A percentile compares a stretch with the other conserved stretches of the same genome.
phyloP scores from a whole-genome alignment of 2,888 invertebrate species.

The Acronicta alni region DNA sequence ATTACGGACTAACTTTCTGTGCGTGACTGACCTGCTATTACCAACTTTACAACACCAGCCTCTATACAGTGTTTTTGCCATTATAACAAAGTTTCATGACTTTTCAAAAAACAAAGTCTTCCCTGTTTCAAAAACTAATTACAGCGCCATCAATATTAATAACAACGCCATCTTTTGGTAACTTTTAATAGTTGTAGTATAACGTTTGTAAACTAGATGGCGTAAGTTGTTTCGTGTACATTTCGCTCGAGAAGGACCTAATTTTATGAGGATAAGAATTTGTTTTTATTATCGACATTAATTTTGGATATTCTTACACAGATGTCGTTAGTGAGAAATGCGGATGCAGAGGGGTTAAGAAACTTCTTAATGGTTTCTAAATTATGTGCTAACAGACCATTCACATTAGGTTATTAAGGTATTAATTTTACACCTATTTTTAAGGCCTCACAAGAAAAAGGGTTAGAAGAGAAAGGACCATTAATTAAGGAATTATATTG shows the following conservation, averaged over 20 bases:
- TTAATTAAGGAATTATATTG: no score
- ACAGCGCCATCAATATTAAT: background rate
- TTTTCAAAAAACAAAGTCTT: slow-evolving; percentile 19
- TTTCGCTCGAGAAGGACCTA: slow-evolving; percentile 11
- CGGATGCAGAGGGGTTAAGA: background rate
- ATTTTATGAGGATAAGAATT: slow-evolving; percentile 6
- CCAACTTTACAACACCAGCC: slow-evolving; percentile 43
- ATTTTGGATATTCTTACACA: slow-evolving; percentile 19
- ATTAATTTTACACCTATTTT: no score
- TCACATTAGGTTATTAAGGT: no score
- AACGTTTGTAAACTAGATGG: slow-evolving; percentile 22
- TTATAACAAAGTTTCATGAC: slow-evolving; percentile 21
- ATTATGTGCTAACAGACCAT: no score
- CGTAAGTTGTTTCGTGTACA: slow-evolving; percentile 1
- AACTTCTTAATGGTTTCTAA: no score
- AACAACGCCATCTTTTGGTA: slow-evolving; percentile 37
- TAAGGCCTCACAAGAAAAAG: no score
- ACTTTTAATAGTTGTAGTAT: slow-evolving; percentile 12
- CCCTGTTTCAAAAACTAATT: slow-evolving; percentile 24
- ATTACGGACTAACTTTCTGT: slow-evolving; percentile 56
- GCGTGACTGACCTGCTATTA: slow-evolving; percentile 57
- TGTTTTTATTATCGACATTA: slow-evolving; percentile 19
- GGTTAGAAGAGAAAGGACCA: no score
- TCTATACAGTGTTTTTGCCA: background rate
- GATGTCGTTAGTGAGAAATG: slow-evolving; percentile 41